Evolutionary conservation across 1,140 invertebrate species (phyloP), one percentile per base, ranked within the genome.

Genomic region (Chrysoperla carnea): DNA sequence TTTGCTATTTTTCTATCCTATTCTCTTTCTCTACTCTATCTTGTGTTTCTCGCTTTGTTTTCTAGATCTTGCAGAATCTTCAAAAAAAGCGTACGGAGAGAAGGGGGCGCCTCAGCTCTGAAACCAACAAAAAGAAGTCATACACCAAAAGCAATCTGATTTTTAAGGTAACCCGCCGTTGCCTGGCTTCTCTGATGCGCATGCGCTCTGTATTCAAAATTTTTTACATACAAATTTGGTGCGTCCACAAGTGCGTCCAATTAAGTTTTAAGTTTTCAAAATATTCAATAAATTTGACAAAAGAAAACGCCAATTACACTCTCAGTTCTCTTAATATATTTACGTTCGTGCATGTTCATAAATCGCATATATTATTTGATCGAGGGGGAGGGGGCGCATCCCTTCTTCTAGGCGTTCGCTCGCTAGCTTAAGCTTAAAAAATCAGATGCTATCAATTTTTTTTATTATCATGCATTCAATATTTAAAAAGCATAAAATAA

Each of bases 51-150:
- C 76, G 77, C 77, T 73, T 79, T 76, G 72, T 72, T 81, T 83
- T 83, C 80, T 87, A 89, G 85, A 88, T 88, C 81, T 86, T 89
- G 81, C 84, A 88, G 84, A 88, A 86, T 78, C 82, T 87, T 73
- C 83, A 86, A 84, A 88, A 87, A 87, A 88, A 87, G 78, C 82
- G 82, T 79, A 85, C 84, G 73, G 84, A 87, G 78, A 76, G 84
- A 73, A 80, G 83, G 76, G 83, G 83, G 73, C 80, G 84, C 70
- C 81, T 84, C 75, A 79, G 78, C 77, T 82, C 79, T 69, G 79
- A 83, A 65, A 75, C 79, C 76, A 76, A 75, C 76, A 84, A 84
- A 84, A 84, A 84, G 79, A 78, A 80, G 76, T 77, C 77, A 76
- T 77, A 77, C 80, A 84, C 78, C 73, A 87, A 87, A 85, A 87